These are phyloP conservation scores for Drosophila niveifrons DNA, from an alignment of 2,888 invertebrate genomes.

Conservation along the genomic window DNA sequence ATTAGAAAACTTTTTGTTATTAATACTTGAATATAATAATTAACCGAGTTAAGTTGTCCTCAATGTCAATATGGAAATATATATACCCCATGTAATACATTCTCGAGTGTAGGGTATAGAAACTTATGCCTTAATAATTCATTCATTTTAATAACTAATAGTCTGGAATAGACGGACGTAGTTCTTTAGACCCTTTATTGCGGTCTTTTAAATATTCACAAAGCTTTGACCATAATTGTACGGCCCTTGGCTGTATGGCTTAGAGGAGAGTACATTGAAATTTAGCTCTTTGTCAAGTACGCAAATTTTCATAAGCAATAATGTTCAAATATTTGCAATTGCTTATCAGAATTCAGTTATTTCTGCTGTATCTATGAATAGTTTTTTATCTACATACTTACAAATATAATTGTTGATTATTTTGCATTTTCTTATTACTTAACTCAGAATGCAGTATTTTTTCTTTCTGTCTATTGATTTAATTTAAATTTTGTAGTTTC, in stretches of 20 bases:
- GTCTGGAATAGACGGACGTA: conserved; percentile 4
- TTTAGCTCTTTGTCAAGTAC: conserved; percentile 23
- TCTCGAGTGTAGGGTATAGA: neutral
- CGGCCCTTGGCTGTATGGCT: conserved; percentile 8
- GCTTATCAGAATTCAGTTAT: neutral
- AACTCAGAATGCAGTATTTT: no score
- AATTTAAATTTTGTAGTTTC: no score
- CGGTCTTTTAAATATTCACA: conserved; percentile 54
- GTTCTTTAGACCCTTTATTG: conserved; percentile 15
- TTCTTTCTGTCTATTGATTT: no score
- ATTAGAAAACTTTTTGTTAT: no score
- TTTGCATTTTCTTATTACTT: no score
- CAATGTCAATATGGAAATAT: neutral
- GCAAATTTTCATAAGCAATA: neutral
- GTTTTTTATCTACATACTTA: no score
- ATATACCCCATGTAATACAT: neutral
- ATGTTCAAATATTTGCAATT: neutral
- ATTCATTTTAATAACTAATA: conserved; percentile 44
- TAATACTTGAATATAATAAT: no score
- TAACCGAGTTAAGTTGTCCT: no score
- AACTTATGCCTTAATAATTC: conserved; percentile 44
- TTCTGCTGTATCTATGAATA: neutral
- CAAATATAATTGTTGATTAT: neutral
- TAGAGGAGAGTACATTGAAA: conserved; percentile 8
- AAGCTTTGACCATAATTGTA: conserved; percentile 40